A percentile compares a stretch with the other conserved stretches of the same genome.
phyloP scores from a whole-genome alignment of 2,797 vertebrate species.

The Rhyacichthys aspro region DNA sequence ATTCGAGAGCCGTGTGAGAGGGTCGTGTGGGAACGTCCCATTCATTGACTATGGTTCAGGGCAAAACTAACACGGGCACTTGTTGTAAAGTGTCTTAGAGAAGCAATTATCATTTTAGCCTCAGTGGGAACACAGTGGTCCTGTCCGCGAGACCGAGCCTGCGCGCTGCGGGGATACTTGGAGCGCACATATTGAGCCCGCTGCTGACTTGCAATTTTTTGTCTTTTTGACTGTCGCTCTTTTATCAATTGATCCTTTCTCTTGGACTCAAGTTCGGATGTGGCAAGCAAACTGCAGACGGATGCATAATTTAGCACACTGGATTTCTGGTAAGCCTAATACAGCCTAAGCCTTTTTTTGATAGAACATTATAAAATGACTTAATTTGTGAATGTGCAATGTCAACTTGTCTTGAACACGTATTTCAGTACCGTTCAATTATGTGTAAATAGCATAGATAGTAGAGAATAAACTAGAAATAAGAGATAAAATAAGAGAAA shows the following conservation, averaged over 20 bases:
- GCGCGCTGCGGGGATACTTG: background rate
- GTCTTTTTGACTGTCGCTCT: constrained; percentile 14
- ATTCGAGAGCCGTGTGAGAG: constrained; percentile 21
- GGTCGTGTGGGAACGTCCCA: constrained; percentile 15
- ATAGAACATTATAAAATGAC: background rate
- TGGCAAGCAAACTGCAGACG: constrained; percentile 75
- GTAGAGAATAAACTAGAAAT: too few species aligned
- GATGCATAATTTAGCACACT: constrained; percentile 78
- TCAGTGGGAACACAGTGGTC: constrained; percentile 13
- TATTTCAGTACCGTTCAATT: background rate
- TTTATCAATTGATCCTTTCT: constrained; percentile 36
- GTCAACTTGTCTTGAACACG: background rate
- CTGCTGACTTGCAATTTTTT: constrained; percentile 23
- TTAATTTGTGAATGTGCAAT: background rate
- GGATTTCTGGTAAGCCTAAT: constrained; percentile 72
- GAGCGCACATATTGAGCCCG: background rate
- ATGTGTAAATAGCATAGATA: background rate
- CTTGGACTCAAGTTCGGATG: constrained; percentile 64
- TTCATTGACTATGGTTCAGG: constrained; percentile 14
- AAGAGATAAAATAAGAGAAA: constrained; percentile 8
- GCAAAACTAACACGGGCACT: constrained; percentile 8
- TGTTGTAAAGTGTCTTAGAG: constrained; percentile 1
- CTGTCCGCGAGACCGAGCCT: background rate
- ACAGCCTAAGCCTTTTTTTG: background rate
- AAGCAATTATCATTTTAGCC: background rate